Conservation (phyloP, 1,140 invertebrate species). For the Formica selysi region DNA sequence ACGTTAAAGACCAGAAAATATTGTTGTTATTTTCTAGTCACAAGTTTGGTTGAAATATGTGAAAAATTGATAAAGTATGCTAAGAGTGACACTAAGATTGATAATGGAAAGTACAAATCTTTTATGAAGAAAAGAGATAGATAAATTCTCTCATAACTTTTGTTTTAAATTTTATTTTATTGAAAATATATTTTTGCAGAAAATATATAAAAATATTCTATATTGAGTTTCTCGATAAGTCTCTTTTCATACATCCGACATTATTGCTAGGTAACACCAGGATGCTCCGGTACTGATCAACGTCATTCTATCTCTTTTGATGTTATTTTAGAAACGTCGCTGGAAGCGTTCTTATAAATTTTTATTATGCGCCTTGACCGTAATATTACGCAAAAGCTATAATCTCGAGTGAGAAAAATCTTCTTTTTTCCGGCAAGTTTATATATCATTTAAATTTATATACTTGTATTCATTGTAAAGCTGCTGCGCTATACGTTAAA, state of each 20-base stretch:
- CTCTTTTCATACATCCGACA: background rate
- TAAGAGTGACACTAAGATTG: background rate
- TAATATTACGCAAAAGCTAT: constrained; percentile 33
- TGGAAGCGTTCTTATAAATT: constrained; percentile 43
- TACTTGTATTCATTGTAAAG: background rate
- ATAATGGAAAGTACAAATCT: background rate
- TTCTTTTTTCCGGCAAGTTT: background rate
- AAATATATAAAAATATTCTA: constrained; percentile 4
- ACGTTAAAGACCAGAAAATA: background rate
- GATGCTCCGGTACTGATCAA: constrained; percentile 31
- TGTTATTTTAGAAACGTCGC: constrained; percentile 50
- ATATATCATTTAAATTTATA: constrained; percentile 22
- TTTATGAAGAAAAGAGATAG: background rate
- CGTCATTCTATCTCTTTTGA: constrained; percentile 28
- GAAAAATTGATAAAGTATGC: no score
- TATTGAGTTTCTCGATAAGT: background rate
- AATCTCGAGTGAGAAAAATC: background rate
- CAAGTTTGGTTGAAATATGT: background rate
- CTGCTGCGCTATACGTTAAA: background rate
- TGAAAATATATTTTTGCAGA: background rate
- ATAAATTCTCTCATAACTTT: background rate
- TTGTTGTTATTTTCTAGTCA: background rate
- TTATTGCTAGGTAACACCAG: background rate
- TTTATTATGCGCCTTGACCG: constrained; percentile 36
- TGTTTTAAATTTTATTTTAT: background rate